Conservation (phyloP, 2,113 vertebrate species). For the Eptesicus fuscus region DNA sequence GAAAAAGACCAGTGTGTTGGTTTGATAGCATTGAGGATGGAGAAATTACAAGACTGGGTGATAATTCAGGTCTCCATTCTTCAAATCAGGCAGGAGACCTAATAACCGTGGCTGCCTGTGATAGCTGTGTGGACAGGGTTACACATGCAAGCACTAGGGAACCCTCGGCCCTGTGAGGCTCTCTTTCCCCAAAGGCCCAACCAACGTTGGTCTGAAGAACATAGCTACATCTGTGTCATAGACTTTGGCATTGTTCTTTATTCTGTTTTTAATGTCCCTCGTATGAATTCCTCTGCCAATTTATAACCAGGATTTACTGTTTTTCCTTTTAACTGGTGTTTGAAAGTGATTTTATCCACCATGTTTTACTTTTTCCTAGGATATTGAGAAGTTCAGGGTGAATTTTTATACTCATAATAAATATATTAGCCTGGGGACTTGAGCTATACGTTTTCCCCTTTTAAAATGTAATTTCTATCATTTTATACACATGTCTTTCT, state of each 20-base stretch:
- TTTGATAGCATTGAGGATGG: not conserved
- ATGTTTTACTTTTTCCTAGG: not conserved
- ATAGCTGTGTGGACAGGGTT: not conserved
- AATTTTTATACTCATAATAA: constrained; percentile 18
- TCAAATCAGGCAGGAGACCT: not conserved
- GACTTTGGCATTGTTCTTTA: not conserved
- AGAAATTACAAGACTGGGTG: not conserved
- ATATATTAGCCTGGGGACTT: not conserved
- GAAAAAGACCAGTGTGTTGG: not conserved
- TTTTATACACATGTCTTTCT: not conserved
- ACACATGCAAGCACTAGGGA: not conserved
- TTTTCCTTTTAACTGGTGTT: not conserved
- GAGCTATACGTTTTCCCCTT: not conserved
- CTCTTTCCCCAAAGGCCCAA: not conserved
- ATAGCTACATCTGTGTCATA: fast-evolving
- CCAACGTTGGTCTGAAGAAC: not conserved
- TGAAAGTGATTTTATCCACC: not conserved
- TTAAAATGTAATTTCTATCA: not conserved
- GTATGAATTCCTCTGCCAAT: not conserved
- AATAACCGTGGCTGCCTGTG: not conserved
- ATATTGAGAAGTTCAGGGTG: not conserved
- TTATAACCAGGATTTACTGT: not conserved
- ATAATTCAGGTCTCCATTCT: not conserved
- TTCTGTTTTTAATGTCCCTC: not conserved
- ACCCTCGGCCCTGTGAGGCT: not conserved